Conservation (phyloP, 2,113 vertebrate genomes). For the Ictidomys tridecemlineatus region DNA sequence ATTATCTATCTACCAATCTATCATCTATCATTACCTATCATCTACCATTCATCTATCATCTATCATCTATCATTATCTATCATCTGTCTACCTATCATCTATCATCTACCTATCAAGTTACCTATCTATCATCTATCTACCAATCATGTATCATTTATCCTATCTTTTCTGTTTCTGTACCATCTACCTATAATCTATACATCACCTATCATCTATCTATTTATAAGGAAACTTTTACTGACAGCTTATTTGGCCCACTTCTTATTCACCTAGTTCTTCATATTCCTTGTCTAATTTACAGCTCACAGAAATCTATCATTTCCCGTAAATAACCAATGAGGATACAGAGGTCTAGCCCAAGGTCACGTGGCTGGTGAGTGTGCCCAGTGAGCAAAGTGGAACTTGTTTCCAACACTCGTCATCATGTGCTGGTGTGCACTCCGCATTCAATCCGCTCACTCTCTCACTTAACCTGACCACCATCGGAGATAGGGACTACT, state of each 20-base stretch:
- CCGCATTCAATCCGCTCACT: fast-evolving
- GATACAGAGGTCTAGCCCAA: not conserved
- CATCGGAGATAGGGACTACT: fast-evolving
- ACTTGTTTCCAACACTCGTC: not conserved
- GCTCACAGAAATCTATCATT: not conserved
- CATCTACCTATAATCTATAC: not conserved
- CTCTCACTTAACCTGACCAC: not conserved
- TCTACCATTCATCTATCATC: too few relatives aligned
- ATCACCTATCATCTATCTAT: not conserved
- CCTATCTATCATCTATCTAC: too few relatives aligned
- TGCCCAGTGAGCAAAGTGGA: not conserved
- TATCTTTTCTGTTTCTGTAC: too few relatives aligned
- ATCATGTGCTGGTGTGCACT: fast-evolving
- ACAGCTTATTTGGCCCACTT: not conserved
- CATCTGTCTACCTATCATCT: too few relatives aligned
- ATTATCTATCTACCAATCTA: too few relatives aligned
- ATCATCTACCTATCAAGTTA: too few relatives aligned
- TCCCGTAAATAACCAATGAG: not conserved
- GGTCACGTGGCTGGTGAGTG: not conserved
- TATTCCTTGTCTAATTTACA: not conserved
- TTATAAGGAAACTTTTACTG: not conserved
- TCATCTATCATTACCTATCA: too few relatives aligned
- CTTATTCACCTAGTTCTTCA: not conserved
- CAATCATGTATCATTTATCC: too few relatives aligned
- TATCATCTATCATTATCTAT: not conserved